These are phyloP conservation scores for Caenorhabditis virilis DNA, from an alignment of 2,888 invertebrate genomes.

Conservation along the genomic window DNA sequence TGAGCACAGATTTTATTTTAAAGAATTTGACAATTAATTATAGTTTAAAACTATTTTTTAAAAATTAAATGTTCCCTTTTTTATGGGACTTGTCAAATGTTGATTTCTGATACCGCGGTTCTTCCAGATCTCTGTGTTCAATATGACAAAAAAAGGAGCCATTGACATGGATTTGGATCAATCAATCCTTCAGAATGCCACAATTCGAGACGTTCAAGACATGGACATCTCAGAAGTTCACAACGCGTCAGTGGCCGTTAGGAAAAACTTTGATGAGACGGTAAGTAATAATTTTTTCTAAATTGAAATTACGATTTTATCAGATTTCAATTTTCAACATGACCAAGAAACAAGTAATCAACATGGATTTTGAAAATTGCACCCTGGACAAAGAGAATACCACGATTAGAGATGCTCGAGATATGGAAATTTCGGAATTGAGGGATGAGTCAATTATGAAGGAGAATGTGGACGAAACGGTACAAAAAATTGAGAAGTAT, in stretches of 20 bases:
- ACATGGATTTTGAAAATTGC: neutral
- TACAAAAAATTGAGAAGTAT: too few relatives aligned
- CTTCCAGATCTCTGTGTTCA: too few relatives aligned
- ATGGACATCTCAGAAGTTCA: conserved; percentile 3
- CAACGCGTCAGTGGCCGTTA: neutral
- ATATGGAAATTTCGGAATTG: too few relatives aligned
- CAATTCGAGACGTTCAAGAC: neutral
- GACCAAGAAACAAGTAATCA: neutral
- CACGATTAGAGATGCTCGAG: neutral
- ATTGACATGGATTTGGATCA: conserved; percentile 2
- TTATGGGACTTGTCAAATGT: too few relatives aligned
- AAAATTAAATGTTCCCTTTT: too few relatives aligned
- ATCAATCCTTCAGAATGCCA: neutral
- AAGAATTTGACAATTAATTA: too few relatives aligned
- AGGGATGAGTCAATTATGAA: too few relatives aligned
- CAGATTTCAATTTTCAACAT: conserved; percentile 8
- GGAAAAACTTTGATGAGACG: conserved; percentile 2
- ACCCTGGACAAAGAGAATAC: neutral
- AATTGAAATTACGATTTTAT: neutral
- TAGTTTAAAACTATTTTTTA: too few relatives aligned
- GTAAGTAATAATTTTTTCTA: neutral
- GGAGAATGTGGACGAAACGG: too few relatives aligned
- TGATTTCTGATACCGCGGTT: too few relatives aligned
- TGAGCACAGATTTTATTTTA: too few relatives aligned
- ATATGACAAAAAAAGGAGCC: neutral